phyloP scores from a whole-genome alignment of 1,140 invertebrate species.

The Drosophila elegans region DNA sequence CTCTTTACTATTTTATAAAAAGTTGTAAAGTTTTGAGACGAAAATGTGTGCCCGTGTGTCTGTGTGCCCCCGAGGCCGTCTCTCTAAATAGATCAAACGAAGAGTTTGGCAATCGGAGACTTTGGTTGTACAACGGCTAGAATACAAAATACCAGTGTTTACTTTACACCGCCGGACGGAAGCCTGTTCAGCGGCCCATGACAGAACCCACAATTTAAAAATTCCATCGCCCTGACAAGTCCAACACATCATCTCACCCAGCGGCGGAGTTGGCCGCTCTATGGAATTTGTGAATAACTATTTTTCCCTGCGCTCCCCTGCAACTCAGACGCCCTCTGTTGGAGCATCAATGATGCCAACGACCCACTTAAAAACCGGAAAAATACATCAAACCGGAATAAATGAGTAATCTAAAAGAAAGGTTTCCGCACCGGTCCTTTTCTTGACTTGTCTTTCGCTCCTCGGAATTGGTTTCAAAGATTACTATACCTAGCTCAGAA shows the following conservation, averaged over 20 bases:
- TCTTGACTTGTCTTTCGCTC: too few species aligned
- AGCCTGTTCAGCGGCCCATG: constrained; percentile 42
- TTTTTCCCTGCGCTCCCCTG: constrained; percentile 3
- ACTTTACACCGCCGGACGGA: constrained; percentile 5
- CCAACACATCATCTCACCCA: neutral
- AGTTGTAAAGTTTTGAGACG: constrained; percentile 29
- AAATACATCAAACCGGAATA: constrained; percentile 14
- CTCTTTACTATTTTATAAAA: constrained; percentile 10
- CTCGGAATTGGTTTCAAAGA: too few species aligned
- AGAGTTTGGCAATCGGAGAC: constrained; percentile 60
- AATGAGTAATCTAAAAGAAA: constrained; percentile 10
- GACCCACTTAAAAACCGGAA: constrained; percentile 30
- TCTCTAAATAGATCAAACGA: constrained; percentile 64
- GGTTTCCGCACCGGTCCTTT: neutral
- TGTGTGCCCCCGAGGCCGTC: constrained; percentile 7
- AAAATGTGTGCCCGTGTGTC: neutral
- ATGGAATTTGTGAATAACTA: constrained; percentile 41
- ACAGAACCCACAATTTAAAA: constrained; percentile 17
- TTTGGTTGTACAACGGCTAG: constrained; percentile 19
- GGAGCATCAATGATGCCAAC: constrained; percentile 18
- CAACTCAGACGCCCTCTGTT: neutral
- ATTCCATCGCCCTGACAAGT: constrained; percentile 21
- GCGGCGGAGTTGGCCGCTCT: constrained; percentile 21
- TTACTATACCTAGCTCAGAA: too few species aligned
- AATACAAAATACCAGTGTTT: neutral